Conservation (phyloP, 2,797 vertebrate genomes). For the Momotus momota region DNA sequence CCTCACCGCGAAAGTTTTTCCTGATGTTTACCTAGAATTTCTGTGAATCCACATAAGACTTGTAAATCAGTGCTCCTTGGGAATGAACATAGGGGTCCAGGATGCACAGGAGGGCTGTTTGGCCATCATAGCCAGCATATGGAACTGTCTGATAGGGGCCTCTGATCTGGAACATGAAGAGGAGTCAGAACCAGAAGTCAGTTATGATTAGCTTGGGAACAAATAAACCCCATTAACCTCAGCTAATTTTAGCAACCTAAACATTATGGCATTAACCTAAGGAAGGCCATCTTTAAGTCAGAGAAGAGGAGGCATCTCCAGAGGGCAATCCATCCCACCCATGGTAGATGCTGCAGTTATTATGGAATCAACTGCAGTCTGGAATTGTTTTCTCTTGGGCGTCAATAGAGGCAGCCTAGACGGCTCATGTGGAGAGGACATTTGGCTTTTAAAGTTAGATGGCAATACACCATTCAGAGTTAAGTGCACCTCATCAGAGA, state of each 20-base stretch:
- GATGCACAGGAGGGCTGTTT: background rate
- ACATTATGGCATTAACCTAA: background rate
- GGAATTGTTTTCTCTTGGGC: background rate
- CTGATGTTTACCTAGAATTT: background rate
- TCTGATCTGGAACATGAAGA: background rate
- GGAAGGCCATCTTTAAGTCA: background rate
- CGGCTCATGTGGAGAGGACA: background rate
- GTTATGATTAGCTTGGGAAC: background rate
- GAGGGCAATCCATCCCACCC: background rate
- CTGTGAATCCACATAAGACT: background rate
- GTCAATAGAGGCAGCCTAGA: background rate
- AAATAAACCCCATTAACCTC: background rate
- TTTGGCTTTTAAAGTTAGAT: background rate
- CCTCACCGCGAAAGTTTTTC: too few relatives aligned
- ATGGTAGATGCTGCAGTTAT: background rate
- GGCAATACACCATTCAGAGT: background rate
- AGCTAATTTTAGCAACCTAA: conserved; percentile 24
- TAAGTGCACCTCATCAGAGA: background rate
- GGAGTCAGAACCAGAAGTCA: background rate
- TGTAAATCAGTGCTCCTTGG: background rate
- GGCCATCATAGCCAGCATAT: background rate
- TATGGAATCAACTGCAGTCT: background rate
- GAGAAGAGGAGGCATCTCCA: background rate
- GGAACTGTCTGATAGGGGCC: background rate
- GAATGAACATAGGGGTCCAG: background rate